A percentile compares a stretch with the other conserved stretches of the same genome.
Evolutionary conservation across 2,888 invertebrate species (phyloP).

Genomic region (Pelosia muscerda): DNA sequence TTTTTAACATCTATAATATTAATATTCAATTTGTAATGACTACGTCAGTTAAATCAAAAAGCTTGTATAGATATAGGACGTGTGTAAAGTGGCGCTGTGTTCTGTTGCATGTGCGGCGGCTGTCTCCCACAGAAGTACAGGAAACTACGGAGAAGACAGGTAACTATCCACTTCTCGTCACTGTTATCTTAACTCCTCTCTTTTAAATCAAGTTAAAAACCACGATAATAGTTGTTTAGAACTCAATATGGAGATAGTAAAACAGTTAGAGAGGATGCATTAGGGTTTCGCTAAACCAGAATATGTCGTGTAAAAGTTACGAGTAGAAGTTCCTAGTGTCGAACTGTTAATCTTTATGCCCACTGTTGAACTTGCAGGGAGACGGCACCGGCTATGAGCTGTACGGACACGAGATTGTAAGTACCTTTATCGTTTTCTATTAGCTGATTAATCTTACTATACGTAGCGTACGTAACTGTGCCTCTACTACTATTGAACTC

Average conservation of each 20-base stretch:
- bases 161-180: conserved; percentile 80
- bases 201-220: neutral
- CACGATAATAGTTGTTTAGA: too few species aligned
- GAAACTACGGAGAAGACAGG: conserved; percentile 93
- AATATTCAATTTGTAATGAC: too few species aligned
- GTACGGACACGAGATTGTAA: conserved; percentile 91
- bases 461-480: too few species aligned
- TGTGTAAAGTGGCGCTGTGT: conserved; percentile 55
- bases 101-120: conserved; percentile 45
- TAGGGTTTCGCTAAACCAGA: neutral
- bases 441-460: too few species aligned
- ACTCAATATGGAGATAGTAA: neutral
- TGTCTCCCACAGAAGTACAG: conserved; percentile 91
- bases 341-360: conserved; percentile 83
- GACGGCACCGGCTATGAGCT: conserved; percentile 92
- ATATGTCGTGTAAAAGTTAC: too few species aligned
- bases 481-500: too few species aligned
- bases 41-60: neutral
- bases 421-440: conserved; percentile 60
- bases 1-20: too few species aligned
- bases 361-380: conserved; percentile 90
- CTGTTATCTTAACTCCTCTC: neutral
- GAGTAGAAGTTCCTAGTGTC: too few species aligned
- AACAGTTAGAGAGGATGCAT: neutral
- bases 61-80: neutral